phyloP scores from a whole-genome alignment of 2,797 vertebrate genomes.

The Cuniculus paca region DNA sequence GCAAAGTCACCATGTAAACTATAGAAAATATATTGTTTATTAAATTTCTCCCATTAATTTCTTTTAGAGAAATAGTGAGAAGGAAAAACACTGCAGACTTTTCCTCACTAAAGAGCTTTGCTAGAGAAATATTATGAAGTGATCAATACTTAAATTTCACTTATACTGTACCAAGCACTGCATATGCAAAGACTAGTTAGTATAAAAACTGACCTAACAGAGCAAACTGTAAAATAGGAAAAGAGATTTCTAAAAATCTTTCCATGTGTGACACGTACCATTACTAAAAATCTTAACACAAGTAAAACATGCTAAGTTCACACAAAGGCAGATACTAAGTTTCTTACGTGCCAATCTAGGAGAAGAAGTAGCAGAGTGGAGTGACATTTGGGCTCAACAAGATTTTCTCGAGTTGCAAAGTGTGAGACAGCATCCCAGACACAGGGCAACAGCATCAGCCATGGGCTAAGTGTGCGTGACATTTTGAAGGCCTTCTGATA shows the following conservation, averaged over 20 bases:
- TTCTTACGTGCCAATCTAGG: neutral
- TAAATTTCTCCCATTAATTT: neutral
- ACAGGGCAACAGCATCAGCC: neutral
- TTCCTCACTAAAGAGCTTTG: neutral
- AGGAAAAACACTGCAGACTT: neutral
- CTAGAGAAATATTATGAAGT: neutral
- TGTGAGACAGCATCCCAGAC: constrained; percentile 2
- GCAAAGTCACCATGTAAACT: constrained; percentile 6
- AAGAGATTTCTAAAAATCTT: neutral
- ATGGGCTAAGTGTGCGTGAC: neutral
- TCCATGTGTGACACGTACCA: neutral
- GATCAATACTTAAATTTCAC: neutral
- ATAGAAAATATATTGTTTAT: neutral
- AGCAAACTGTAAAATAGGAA: neutral
- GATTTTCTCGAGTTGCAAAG: constrained; percentile 55
- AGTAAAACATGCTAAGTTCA: neutral
- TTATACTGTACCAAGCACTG: neutral
- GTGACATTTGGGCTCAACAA: neutral
- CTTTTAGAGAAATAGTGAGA: neutral
- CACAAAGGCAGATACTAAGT: neutral
- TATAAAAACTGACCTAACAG: neutral
- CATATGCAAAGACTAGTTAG: neutral
- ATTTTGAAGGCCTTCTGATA: constrained; percentile 41
- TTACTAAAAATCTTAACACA: neutral
- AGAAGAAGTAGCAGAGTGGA: neutral